Conservation (phyloP, 2,113 vertebrate species). For the Macquaria australasica region DNA sequence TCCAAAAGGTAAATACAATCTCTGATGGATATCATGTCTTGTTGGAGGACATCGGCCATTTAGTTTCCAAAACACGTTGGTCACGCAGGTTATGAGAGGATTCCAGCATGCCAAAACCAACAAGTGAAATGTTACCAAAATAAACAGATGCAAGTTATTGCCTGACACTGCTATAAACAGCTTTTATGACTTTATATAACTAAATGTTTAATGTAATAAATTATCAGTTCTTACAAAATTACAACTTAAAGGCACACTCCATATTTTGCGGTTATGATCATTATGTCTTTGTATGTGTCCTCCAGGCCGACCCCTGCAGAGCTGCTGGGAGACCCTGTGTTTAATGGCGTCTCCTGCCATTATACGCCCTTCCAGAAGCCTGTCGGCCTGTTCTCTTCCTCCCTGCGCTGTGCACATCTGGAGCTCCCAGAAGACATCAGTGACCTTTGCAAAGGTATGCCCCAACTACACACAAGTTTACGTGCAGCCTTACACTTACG, state of each 20-base stretch:
- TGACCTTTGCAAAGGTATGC: slow-evolving; percentile 91
- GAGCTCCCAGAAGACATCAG: slow-evolving; percentile 94
- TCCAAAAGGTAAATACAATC: slow-evolving; percentile 88
- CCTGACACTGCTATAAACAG: background rate
- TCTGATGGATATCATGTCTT: slow-evolving; percentile 9
- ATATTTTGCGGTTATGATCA: background rate
- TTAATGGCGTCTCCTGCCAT: slow-evolving; percentile 86
- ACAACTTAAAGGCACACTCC: background rate
- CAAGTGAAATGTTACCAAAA: slow-evolving; percentile 10
- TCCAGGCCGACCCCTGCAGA: slow-evolving; percentile 89
- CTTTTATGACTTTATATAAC: background rate
- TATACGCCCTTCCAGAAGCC: slow-evolving; percentile 89
- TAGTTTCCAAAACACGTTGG: slow-evolving; percentile 28
- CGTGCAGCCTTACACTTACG: background rate
- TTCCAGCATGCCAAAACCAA: slow-evolving; percentile 11
- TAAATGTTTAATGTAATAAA: background rate
- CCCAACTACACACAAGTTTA: background rate
- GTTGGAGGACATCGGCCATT: slow-evolving; percentile 17
- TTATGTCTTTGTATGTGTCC: background rate
- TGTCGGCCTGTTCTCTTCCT: slow-evolving; percentile 92
- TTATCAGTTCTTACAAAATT: background rate
- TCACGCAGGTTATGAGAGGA: background rate
- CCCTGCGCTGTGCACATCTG: slow-evolving; percentile 92
- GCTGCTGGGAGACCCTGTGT: slow-evolving; percentile 88
- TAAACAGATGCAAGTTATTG: background rate